Evolutionary conservation across 1,140 invertebrate genomes (phyloP), one percentile per base, ranked within the genome.

Genomic region (Lordiphosa stackelbergi): DNA sequence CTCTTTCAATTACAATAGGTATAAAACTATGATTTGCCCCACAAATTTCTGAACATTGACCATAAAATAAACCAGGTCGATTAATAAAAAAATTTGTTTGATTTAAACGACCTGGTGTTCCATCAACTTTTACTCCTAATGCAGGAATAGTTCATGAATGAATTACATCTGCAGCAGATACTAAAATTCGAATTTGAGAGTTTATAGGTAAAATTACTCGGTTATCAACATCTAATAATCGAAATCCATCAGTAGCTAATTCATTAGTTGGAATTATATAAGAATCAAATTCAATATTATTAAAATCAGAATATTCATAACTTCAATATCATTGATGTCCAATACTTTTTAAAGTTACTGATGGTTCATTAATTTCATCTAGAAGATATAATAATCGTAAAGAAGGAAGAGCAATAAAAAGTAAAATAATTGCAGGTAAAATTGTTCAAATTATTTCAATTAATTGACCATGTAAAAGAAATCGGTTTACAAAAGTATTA

Each of bases 21-120:
- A 43, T 43, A 24, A 24, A 24, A 24, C 41, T 43, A 24, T 43
- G 41, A 43, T 43, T 43, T 11, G 41, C 41, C 2, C 41, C 92
- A 90, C 93, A 94, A 90, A 94, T 93, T 91, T 94, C 93, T 78
- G 93, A 94, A 87, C 93, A 94, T 90, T 94, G 92, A 0, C 93
- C 92, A 88, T 87, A 93, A 87, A 90, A 92, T 73, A 92, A 61
- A 42, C 92, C 92, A 34, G 90, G 75, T 38, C 90, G 89, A 64
- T 90, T 91, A 81, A 90, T 85, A 68, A 85, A 85, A 84, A 92
- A 89, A 57, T 65, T 89, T 49, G 89, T 83, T 91, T 93, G 90
- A 88, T 93, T 94, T 86, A 94, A 73, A 36, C 92, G 91, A 0
- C 92, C 92, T 13, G 92, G 92, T 5, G 90, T 89, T 34, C 91